Conservation (phyloP, 2,113 vertebrate genomes). For the Haliaeetus leucogaster region DNA sequence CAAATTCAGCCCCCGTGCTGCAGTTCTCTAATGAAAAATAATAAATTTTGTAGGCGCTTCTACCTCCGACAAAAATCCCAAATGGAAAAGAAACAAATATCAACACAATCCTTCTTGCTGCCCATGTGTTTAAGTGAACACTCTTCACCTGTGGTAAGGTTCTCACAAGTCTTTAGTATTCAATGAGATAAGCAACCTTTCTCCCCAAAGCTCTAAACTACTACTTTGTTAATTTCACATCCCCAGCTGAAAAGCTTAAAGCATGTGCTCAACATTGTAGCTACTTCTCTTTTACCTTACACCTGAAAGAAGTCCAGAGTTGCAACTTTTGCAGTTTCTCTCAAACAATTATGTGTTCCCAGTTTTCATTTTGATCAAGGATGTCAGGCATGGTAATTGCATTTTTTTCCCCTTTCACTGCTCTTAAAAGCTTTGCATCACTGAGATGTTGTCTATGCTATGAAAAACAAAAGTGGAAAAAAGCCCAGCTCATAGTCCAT, state of each 20-base stretch:
- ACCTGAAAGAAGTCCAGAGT: not conserved
- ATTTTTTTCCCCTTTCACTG: not conserved
- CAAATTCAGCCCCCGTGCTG: not conserved
- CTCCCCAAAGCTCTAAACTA: not conserved
- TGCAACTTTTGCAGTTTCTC: not conserved
- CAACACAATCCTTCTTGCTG: not conserved
- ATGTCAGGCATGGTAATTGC: not conserved
- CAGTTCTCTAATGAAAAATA: constrained; percentile 19
- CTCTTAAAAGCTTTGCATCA: not conserved
- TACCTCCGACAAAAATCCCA: not conserved
- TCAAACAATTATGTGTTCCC: not conserved
- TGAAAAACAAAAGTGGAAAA: not conserved
- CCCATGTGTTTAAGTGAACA: not conserved
- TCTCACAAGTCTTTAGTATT: not conserved
- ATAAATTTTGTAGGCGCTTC: not conserved
- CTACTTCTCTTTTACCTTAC: not conserved
- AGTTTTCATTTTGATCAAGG: not conserved
- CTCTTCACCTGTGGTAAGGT: not conserved
- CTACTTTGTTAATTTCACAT: not conserved
- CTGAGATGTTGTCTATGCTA: not conserved
- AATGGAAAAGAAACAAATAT: not conserved
- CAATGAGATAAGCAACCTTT: not conserved
- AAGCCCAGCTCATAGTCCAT: not conserved
- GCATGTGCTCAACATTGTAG: not conserved
- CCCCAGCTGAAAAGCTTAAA: not conserved